Evolutionary conservation across 2,113 vertebrate species (phyloP).

Genomic region (Grantiella picta): DNA sequence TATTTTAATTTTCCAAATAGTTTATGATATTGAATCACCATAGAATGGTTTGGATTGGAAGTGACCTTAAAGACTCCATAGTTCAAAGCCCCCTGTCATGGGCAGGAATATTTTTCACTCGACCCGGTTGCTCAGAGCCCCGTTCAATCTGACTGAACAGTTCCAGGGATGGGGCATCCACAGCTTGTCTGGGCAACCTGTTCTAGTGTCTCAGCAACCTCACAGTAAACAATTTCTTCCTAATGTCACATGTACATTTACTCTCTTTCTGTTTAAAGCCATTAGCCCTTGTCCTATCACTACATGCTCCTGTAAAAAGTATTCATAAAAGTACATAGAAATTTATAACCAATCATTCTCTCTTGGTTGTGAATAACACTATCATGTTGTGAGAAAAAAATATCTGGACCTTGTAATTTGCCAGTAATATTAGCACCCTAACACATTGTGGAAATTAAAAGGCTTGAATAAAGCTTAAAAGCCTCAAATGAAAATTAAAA

Average conservation of each 20-base stretch:
- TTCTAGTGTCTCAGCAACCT: neutral
- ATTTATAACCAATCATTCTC: neutral
- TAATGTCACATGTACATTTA: neutral
- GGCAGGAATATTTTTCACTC: neutral
- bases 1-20: neutral
- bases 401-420: neutral
- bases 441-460: neutral
- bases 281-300: neutral
- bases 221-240: neutral
- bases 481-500: neutral
- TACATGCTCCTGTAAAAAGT: neutral
- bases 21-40: neutral
- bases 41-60: neutral
- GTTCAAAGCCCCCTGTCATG: neutral
- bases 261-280: neutral
- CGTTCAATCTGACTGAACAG: neutral
- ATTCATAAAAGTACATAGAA: neutral
- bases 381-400: neutral
- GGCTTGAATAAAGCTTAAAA: neutral
- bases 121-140: neutral
- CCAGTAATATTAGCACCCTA: neutral
- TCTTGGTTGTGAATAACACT: neutral
- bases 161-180: neutral
- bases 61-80: neutral
- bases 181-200: neutral